These are phyloP conservation scores for Chromoteleia sp. DNA, from an alignment of 2,888 invertebrate species.

Conservation along the genomic window DNA sequence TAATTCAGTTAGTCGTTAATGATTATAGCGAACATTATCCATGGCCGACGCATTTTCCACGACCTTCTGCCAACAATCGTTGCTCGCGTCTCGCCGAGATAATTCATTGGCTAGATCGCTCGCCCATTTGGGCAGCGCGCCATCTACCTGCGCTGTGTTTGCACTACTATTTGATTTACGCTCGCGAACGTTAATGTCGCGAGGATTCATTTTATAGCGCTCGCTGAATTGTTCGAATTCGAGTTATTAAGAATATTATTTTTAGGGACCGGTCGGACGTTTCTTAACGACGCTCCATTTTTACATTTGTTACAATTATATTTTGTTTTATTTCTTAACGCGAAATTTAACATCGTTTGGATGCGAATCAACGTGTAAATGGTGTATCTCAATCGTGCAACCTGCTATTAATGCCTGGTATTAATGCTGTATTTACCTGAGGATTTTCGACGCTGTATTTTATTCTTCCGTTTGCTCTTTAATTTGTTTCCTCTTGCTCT, in stretches of 20 bases:
- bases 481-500: too few species aligned
- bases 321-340: not conserved
- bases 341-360: too few species aligned
- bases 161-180: conserved; percentile 73
- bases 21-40: conserved; percentile 76
- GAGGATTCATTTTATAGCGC: conserved; percentile 68
- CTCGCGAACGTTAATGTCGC: conserved; percentile 73
- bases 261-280: not conserved
- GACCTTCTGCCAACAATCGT: conserved; percentile 53
- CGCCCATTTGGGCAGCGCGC: conserved; percentile 77
- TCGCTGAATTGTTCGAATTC: conserved; percentile 32
- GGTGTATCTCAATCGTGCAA: too few species aligned
- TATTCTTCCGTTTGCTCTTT: too few species aligned
- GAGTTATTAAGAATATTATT: conserved; percentile 26
- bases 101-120: conserved; percentile 74
- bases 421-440: too few species aligned
- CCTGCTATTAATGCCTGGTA: too few species aligned
- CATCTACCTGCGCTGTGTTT: conserved; percentile 75
- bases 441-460: too few species aligned
- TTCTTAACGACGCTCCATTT: not conserved
- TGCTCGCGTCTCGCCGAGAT: conserved; percentile 62
- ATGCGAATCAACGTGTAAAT: too few species aligned
- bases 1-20: conserved; percentile 82
- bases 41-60: conserved; percentile 65
- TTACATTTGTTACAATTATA: not conserved